Conservation (phyloP, 2,888 invertebrate genomes). For the Macrosiphum euphorbiae region DNA sequence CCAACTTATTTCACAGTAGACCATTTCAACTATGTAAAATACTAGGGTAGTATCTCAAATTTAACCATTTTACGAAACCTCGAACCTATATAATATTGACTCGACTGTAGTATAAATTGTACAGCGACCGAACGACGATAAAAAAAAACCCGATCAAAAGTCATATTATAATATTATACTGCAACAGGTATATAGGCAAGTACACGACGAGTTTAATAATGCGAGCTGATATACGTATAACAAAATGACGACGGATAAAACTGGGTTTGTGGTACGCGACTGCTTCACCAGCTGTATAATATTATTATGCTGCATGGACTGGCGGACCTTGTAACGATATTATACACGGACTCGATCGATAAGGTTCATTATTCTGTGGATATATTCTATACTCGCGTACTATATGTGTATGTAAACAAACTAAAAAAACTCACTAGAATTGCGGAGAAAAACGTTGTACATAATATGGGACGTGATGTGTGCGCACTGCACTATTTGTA, state of each 20-base stretch:
- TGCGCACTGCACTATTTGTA: not conserved
- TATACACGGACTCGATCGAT: slow-evolving; percentile 30
- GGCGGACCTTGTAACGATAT: slow-evolving; percentile 19
- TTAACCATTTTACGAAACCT: not conserved
- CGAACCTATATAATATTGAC: no score
- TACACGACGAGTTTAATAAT: not conserved
- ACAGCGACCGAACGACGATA: not conserved
- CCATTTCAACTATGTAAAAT: no score
- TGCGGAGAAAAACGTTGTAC: not conserved
- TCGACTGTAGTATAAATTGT: no score
- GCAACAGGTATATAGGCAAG: not conserved
- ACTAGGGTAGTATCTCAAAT: no score
- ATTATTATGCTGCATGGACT: no score
- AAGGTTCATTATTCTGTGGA: slow-evolving; percentile 49
- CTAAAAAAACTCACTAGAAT: not conserved
- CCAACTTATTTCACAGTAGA: no score
- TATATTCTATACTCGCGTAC: not conserved
- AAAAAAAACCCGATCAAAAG: not conserved
- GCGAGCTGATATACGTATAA: not conserved
- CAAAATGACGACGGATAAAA: slow-evolving; percentile 17
- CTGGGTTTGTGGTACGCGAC: slow-evolving; percentile 62
- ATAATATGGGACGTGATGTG: not conserved
- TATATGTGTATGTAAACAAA: not conserved
- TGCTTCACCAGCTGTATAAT: not conserved
- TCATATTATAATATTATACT: not conserved